Evolutionary conservation across 2,888 invertebrate species (phyloP), one percentile per base, ranked within the genome.

Genomic region (Zeuzera pyrina): DNA sequence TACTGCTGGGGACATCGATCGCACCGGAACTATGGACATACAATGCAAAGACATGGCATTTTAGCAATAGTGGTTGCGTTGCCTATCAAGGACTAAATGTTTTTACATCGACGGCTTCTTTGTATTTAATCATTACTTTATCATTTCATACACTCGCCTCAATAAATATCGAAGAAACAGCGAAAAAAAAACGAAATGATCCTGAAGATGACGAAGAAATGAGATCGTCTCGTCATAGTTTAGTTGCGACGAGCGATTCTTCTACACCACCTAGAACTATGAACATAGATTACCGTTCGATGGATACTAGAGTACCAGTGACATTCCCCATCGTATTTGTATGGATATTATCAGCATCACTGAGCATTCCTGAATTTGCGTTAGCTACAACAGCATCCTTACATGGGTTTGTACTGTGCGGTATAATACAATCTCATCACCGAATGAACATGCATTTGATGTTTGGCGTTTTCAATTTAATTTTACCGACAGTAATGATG

Each of bases 331-430:
- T 79, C 13, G 50, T 85, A 33, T 83, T 87, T 42, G 76, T 88
- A 29, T 88, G 88, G 88, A 70, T 87, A 39, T 53, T 87, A 29
- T 77, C 86, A 19, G 55, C 81, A 25, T 88, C 88, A 1, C 56
- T 88, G 19, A 87, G 88, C 53, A 73, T 88, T 29, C 88, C 88
- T 6, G 85, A 86, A 45, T 86, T 85, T 54, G 71, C 78, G 15
- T 60, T 87, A 40, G 84, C 87, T 3, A 78, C 84, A 3, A 78
- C 77, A 26, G 57, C 84, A 28, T 61, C 67, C 36, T 49, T 70
- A 3, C 54, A 63, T 26, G 64, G 68, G 29, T 47, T 55, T 7
- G 61, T 72, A 8, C 45, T 84, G 15, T 88, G 88, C 50, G 81
- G 85, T 10, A 66, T 86, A 39, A 57, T 84, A 15, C 86, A 87